These are phyloP conservation scores for Somateria mollissima DNA, from an alignment of 2,797 vertebrate species.

Conservation along the genomic window DNA sequence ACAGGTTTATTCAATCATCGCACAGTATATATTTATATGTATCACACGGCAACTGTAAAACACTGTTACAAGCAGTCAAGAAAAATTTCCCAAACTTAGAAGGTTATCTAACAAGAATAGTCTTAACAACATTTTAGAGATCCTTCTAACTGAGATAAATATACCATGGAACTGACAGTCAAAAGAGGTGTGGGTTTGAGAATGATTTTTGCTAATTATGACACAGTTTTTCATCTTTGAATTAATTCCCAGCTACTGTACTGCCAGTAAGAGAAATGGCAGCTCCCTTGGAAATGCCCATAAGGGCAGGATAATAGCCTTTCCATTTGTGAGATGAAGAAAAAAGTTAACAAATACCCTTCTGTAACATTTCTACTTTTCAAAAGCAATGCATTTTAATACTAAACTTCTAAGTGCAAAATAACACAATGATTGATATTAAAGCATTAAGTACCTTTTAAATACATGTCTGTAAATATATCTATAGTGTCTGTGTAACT, in stretches of 20 bases:
- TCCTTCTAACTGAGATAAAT: not conserved
- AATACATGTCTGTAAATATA: not conserved
- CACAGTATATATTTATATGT: not conserved
- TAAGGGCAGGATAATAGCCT: not conserved
- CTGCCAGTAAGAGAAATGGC: not conserved
- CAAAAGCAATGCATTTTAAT: not conserved
- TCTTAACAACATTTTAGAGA: not conserved
- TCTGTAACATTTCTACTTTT: not conserved
- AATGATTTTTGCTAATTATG: not conserved
- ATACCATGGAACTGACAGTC: not conserved
- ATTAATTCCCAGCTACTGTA: not conserved
- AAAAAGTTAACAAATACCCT: not conserved
- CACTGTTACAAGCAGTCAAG: not conserved
- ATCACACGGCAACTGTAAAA: not conserved
- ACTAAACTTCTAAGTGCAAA: not conserved
- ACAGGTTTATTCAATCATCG: not conserved
- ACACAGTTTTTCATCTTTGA: not conserved
- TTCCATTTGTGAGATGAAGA: not conserved
- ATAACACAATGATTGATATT: not conserved
- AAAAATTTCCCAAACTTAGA: not conserved
- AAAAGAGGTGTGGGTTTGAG: not conserved
- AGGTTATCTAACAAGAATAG: not conserved
- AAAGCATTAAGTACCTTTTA: not conserved
- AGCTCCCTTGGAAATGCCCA: not conserved
- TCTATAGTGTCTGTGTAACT: not conserved